Base-by-base conservation (phyloP, 2,888 invertebrate genomes). In the Calliscelio sp. region DNA sequence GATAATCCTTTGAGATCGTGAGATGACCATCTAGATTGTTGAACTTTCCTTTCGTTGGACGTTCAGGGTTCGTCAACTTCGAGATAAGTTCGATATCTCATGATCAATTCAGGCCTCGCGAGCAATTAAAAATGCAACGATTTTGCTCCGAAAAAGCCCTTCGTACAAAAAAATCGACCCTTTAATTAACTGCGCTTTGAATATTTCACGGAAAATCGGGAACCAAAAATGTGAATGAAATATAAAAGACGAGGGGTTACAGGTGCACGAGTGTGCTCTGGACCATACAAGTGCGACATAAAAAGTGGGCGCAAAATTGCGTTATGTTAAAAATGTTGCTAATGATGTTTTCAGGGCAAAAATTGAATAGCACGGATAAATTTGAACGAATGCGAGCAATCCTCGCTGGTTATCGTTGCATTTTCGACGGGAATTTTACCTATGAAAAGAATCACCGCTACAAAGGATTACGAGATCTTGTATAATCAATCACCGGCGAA, bases 1-100 rank as follows among this genome's bases (percentile, higher is more conserved):
- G 91, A 92, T 92, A 91, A 89, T 88, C 87, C 88, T 86, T 88
- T 87, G 86, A 87, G 86, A 85, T 86, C 85, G 87, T 2, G 85
- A 91, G 91, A 93, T 92, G 90, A 90, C 91, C 89, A 92, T 93
- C 93, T 93, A 92, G 92, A 92, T 92, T 89, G 89, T 87, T 84
- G 82, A 80, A 85, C 83, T 77, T 80, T 73, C 87, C 86, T 86
- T 85, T 85, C 81, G 75, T 81, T 84, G 85, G 81, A 84, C 81
- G 81, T 71, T 75, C 90, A 88, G 91, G 89, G 89, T 90, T 89
- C 90, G 87, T 91, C 82, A 82, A 82, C 82, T 82, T 70, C 28
- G 18, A 68, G 71, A 77, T 75, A 82, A 82, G 74, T 83, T 41
- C 55, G 24, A 68, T 70, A 63, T 61, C 61, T 66, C 51, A 51